Evolutionary conservation across 2,113 vertebrate species (phyloP).

Genomic region (Girardinichthys multiradiatus): DNA sequence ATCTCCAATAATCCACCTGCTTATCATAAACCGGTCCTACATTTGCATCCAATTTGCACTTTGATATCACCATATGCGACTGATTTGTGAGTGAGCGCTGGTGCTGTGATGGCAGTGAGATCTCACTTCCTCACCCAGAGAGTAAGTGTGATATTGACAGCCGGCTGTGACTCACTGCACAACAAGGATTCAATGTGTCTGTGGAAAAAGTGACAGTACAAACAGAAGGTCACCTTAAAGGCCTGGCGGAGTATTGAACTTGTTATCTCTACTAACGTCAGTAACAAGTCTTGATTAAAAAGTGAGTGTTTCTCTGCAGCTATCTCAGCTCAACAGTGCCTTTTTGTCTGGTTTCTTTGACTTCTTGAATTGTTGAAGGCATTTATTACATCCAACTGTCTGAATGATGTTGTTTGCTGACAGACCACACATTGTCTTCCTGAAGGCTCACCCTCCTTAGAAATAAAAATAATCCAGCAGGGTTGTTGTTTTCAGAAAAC

Average conservation of each 20-base stretch:
- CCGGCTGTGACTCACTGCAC: slow-evolving; percentile 24
- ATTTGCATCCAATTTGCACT: neutral
- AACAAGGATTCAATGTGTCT: slow-evolving; percentile 14
- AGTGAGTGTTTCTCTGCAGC: slow-evolving; percentile 8
- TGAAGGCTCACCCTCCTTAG: neutral
- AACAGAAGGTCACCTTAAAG: slow-evolving; percentile 26
- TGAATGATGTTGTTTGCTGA: slow-evolving; percentile 2
- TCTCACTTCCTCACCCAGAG: slow-evolving; percentile 26
- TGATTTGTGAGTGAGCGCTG: slow-evolving; percentile 10
- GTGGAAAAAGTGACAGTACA: slow-evolving; percentile 29
- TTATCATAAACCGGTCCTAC: neutral
- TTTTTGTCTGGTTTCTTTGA: neutral
- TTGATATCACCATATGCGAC: neutral
- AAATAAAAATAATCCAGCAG: neutral
- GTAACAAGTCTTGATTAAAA: neutral
- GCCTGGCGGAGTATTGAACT: slow-evolving; percentile 22
- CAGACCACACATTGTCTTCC: slow-evolving; percentile 7
- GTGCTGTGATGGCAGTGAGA: slow-evolving; percentile 15
- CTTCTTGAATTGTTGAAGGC: neutral
- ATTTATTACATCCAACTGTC: slow-evolving; percentile 9
- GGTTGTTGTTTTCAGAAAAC: neutral
- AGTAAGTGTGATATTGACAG: slow-evolving; percentile 24
- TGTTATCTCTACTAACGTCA: slow-evolving; percentile 36
- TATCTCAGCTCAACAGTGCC: neutral
- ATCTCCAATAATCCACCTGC: neutral